Evolutionary conservation across 2,113 vertebrate genomes (phyloP).

Genomic region (Pterophyllum scalare): DNA sequence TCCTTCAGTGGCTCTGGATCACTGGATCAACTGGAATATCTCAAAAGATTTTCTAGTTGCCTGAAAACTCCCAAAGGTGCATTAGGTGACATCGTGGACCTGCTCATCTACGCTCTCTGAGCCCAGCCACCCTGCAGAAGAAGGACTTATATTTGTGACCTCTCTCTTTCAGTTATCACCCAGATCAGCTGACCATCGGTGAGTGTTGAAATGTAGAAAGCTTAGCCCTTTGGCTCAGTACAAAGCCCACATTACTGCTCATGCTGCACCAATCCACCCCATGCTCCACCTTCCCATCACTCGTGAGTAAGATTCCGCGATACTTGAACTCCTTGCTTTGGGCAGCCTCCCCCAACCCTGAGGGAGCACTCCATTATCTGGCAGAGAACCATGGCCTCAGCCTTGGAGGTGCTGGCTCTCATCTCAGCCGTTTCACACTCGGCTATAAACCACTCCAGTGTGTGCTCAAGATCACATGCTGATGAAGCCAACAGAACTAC

Average conservation of each 20-base stretch:
- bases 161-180: background rate
- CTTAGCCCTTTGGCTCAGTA: too few relatives aligned
- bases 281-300: background rate
- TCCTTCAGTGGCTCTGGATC: background rate
- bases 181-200: background rate
- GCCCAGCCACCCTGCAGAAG: background rate
- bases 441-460: background rate
- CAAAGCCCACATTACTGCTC: background rate
- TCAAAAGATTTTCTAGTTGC: too few relatives aligned
- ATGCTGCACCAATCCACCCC: background rate
- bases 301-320: background rate
- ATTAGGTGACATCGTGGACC: background rate
- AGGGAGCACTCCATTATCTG: background rate
- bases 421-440: background rate
- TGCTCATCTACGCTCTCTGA: too few relatives aligned
- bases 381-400: background rate
- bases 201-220: background rate
- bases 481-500: background rate
- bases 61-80: background rate
- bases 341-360: background rate
- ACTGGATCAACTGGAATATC: background rate
- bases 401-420: background rate
- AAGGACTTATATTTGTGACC: background rate
- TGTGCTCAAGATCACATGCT: background rate
- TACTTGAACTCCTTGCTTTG: background rate